phyloP scores from a whole-genome alignment of 2,113 vertebrate genomes.

The Butorides virescens region DNA sequence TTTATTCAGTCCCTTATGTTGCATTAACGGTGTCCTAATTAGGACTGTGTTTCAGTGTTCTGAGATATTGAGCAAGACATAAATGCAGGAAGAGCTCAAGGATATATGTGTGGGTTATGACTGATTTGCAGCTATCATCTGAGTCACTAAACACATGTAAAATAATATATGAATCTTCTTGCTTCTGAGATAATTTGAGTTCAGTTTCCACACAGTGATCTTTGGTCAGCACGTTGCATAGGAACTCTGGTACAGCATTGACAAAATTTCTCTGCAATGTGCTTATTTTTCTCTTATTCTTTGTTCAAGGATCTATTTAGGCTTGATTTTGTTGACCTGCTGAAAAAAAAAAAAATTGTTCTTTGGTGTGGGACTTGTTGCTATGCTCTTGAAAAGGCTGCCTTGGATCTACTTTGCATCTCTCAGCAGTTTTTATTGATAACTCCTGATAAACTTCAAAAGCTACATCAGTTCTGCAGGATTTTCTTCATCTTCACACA shows the following conservation, averaged over 20 bases:
- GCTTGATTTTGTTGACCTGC: neutral
- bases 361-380: neutral
- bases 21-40: neutral
- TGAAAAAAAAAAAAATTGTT: neutral
- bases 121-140: neutral
- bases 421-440: neutral
- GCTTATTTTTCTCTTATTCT: neutral
- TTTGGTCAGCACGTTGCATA: neutral
- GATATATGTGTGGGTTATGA: neutral
- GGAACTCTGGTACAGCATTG: neutral
- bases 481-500: neutral
- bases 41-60: neutral
- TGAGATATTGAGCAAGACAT: neutral
- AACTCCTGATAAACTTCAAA: neutral
- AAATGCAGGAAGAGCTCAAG: neutral
- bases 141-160: neutral
- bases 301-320: neutral
- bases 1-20: neutral
- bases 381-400: neutral
- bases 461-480: neutral
- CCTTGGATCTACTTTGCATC: neutral
- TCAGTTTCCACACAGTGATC: neutral
- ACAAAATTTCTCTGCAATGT: neutral
- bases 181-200: neutral
- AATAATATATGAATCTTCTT: neutral